Base-by-base conservation (phyloP, 2,797 vertebrate species). In the Tadarida brasiliensis region DNA sequence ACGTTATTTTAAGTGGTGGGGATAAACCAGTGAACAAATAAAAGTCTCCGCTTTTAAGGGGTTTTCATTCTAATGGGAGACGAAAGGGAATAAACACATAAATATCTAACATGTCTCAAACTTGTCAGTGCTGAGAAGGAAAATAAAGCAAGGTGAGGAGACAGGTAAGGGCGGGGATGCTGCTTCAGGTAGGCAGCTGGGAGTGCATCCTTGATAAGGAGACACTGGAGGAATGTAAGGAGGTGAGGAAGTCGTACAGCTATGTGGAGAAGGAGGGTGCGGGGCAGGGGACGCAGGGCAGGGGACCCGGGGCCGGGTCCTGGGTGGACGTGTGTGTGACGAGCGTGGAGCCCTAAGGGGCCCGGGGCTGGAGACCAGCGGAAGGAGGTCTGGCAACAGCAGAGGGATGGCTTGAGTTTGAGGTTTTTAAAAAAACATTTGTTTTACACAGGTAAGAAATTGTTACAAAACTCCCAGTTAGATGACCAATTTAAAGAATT, bases 81-180 rank as follows among this genome's bases (percentile, higher is more conserved):
- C 87, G 56, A 78, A 71, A 84, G 30, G 9, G 44, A 9, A 6
- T 3, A 24, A 49, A 7, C 35, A 26, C 22, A 22, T 11, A 65
- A 26, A 59, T 19, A 28, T 0, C 0, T 30, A 9, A 24, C 20
- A 9, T 3, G 1, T 16, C 59, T 1, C 6, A 2, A 11, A 71
- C n/a, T 67, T 59, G 2, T 59, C 57, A 57, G 8, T 78, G 61
- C 73, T 7, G 22, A 56, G 33, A 54, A 59, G 63, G 76, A 49
- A 39, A 11, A 11, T 67, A 39, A 35, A 59, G 22, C 7, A 1
- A 1, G 22, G 16, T 19, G 9, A 24, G 65, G 54, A 39, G 33
- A 16, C 2, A 14, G 76, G 20, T 0, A 0, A 26, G 8, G 19
- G 24, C 33, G 59, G 10, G 2, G 4, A 0, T 1, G 7, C 26